A percentile compares a stretch with the other conserved stretches of the same genome.
phyloP scores from a whole-genome alignment of 1,140 invertebrate genomes.

The Bombus breviceps region DNA sequence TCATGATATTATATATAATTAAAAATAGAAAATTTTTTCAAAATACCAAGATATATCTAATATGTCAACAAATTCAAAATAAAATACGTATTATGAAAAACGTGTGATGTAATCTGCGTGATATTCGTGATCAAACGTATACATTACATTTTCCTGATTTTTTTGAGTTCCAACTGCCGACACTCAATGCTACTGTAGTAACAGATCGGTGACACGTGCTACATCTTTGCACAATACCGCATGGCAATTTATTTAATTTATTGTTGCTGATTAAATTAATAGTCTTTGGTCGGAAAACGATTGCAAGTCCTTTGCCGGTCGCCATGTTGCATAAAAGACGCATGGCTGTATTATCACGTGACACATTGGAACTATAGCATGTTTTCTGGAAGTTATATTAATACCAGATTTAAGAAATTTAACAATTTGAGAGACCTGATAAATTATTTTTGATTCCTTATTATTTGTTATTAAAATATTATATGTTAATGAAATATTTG shows the following conservation, averaged over 20 bases:
- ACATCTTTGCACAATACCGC: slow-evolving; percentile 62
- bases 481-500: background rate
- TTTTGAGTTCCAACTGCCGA: slow-evolving; percentile 65
- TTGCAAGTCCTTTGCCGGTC: slow-evolving; percentile 78
- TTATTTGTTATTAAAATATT: background rate
- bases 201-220: slow-evolving; percentile 69
- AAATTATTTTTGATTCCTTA: background rate
- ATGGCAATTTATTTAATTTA: slow-evolving; percentile 71
- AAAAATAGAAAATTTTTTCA: background rate
- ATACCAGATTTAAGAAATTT: too few relatives aligned
- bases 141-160: slow-evolving; percentile 74
- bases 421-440: background rate
- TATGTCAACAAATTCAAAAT: background rate
- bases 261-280: slow-evolving; percentile 74
- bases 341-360: slow-evolving; percentile 66
- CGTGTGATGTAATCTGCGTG: slow-evolving; percentile 74
- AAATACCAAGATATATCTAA: background rate
- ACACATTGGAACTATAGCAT: background rate
- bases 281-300: slow-evolving; percentile 74
- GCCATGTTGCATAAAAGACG: slow-evolving; percentile 79
- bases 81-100: background rate
- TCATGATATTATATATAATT: background rate
- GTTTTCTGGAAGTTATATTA: background rate
- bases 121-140: slow-evolving; percentile 25
- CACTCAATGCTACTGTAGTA: slow-evolving; percentile 58